These are phyloP conservation scores for Vanessa tameamea DNA, from an alignment of 1,140 invertebrate species.

Conservation along the genomic window DNA sequence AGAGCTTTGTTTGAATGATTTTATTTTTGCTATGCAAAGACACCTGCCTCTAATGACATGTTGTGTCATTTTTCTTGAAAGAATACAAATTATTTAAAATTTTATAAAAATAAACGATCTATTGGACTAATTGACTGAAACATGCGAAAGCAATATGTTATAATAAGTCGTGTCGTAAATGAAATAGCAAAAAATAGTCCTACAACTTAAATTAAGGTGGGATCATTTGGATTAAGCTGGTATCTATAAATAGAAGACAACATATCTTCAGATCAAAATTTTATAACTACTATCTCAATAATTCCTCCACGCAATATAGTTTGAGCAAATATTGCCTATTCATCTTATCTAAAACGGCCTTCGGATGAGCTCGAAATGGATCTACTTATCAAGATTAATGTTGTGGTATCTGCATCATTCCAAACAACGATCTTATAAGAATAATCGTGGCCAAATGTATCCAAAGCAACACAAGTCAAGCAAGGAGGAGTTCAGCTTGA, in stretches of 20 bases:
- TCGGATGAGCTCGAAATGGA: conserved; percentile 59
- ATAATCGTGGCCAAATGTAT: conserved; percentile 10
- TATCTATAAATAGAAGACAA: too few relatives aligned
- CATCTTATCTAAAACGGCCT: conserved; percentile 61
- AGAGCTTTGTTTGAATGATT: conserved; percentile 52
- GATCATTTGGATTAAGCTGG: too few relatives aligned
- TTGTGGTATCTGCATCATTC: conserved; percentile 25
- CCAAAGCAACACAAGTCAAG: conserved; percentile 14
- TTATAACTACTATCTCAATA: neutral
- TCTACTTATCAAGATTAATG: conserved; percentile 69
- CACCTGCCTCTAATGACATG: conserved; percentile 48
- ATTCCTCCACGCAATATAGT: neutral
- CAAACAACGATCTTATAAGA: conserved; percentile 21
- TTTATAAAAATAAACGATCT: neutral
- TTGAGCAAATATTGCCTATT: conserved; percentile 23
- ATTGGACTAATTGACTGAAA: too few relatives aligned
- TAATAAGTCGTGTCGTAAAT: too few relatives aligned
- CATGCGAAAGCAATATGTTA: too few relatives aligned
- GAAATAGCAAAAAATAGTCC: too few relatives aligned
- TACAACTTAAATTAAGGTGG: too few relatives aligned
- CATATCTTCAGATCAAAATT: too few relatives aligned
- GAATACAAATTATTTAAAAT: conserved; percentile 1
- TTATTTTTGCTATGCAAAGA: conserved; percentile 63
- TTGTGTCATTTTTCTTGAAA: conserved; percentile 26
- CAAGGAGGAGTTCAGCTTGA: conserved; percentile 5